phyloP scores from a whole-genome alignment of 1,140 invertebrate genomes.

The Polyergus mexicanus region DNA sequence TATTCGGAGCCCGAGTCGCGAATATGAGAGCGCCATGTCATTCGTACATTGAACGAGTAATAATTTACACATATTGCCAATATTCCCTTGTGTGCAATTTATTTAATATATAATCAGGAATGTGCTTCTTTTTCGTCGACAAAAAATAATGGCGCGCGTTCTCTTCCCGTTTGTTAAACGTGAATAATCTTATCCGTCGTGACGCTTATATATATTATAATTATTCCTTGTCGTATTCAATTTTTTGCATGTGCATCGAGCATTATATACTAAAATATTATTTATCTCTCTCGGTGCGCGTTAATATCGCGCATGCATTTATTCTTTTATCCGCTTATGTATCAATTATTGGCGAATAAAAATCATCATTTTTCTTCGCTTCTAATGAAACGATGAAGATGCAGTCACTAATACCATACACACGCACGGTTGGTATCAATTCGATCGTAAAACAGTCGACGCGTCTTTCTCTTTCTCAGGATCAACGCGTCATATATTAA shows the following conservation, averaged over 20 bases:
- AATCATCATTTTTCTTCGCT: conserved; percentile 35
- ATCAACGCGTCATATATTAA: conserved; percentile 66
- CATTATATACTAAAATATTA: conserved; percentile 7
- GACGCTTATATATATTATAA: conserved; percentile 29
- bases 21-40: neutral
- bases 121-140: neutral
- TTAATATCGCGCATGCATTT: conserved; percentile 24
- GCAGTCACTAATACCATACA: conserved; percentile 29
- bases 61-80: neutral
- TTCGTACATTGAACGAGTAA: neutral
- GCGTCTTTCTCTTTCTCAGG: conserved; percentile 29
- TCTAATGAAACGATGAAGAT: conserved; percentile 53
- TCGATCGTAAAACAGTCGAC: conserved; percentile 38
- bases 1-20: conserved; percentile 59
- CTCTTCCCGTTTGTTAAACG: conserved; percentile 25
- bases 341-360: conserved; percentile 41
- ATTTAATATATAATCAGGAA: neutral
- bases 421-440: neutral
- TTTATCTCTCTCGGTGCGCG: conserved; percentile 30
- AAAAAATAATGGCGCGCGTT: neutral
- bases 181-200: neutral
- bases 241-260: neutral
- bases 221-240: conserved; percentile 15
- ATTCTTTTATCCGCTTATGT: neutral
- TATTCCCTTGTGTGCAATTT: neutral